Evolutionary conservation across 2,113 vertebrate species (phyloP).

Genomic region (Gambusia holbrooki): DNA sequence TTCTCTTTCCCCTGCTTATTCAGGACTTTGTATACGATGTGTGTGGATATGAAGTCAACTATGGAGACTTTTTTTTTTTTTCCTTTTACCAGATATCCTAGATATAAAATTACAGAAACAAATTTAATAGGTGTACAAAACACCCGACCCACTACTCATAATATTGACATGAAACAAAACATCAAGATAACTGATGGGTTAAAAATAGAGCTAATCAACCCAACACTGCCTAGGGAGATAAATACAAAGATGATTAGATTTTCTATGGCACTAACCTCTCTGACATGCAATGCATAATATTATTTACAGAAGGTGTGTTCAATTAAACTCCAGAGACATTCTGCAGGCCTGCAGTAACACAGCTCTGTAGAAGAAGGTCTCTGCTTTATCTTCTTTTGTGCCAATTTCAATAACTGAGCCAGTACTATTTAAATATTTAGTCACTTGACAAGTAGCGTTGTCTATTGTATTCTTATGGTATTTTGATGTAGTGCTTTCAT

Average conservation of each 20-base stretch:
- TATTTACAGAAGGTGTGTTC: slow-evolving; percentile 17
- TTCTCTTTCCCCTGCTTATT: background rate
- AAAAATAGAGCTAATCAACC: slow-evolving; percentile 37
- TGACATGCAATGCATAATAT: slow-evolving; percentile 8
- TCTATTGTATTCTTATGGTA: slow-evolving; percentile 15
- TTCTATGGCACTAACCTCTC: slow-evolving; percentile 14
- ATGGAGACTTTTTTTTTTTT: background rate
- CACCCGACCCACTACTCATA: slow-evolving; percentile 14
- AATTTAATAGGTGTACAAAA: slow-evolving; percentile 3
- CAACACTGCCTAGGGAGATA: slow-evolving; percentile 49
- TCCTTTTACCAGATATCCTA: background rate
- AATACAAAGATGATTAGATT: slow-evolving; percentile 54
- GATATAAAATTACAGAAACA: background rate
- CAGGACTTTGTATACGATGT: no score
- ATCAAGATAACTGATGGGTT: slow-evolving; percentile 40
- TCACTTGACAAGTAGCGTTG: slow-evolving; percentile 14
- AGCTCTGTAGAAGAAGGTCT: slow-evolving; percentile 9
- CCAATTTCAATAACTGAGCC: slow-evolving; percentile 3
- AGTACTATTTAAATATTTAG: slow-evolving; percentile 25
- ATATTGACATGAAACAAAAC: slow-evolving; percentile 49
- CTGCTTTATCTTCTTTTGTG: slow-evolving; percentile 1
- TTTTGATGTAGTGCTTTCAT: slow-evolving; percentile 15
- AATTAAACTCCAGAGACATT: slow-evolving; percentile 8
- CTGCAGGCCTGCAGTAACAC: background rate
- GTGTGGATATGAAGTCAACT: no score